Base-by-base conservation (phyloP, 2,113 vertebrate species). In the Larimichthys polyactis region DNA sequence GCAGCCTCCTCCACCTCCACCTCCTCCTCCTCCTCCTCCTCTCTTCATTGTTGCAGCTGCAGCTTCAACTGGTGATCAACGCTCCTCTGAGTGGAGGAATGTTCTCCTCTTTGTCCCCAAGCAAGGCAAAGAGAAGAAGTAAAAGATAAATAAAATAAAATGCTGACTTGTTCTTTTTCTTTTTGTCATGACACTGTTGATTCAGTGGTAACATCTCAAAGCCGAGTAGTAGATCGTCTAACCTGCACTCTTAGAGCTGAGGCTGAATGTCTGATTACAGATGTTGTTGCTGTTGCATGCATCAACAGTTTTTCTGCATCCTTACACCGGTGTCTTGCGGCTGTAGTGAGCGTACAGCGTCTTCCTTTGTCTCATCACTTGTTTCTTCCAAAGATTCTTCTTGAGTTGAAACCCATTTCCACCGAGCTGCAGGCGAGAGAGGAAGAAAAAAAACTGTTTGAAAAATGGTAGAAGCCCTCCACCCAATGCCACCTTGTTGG, bases 51-150 rank as follows among this genome's bases (percentile, higher is more conserved):
- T 64, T 75, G 72, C 63, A 40, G 52, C 55, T 81, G 65, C 54
- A 75, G 54, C 74, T 78, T 86, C 49, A 67, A 12, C 59, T 54
- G 71, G 40, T 63, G 27, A 59, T 24, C 27, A 12, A 19, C 27
- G 48, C 16, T 77, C 16, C 16, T 40, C 62, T 12, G 40, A 73
- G 27, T 82, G 79, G n/a, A 92, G 81, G 80, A 88, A 87, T 81
- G 84, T 73, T 73, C 83, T 83, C 74, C 55, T 90, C 92, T 93
- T 94, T 94, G 93, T 93, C 71, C 66, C 16, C 46, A 14, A 72
- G 1, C 4, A 12, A 5, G 3, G 12, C 16, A 29, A 20, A 43
- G 15, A 20, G 27, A 70, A 14, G 11, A 16, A 22, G n/a, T 8
- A 17, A n/a, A 71, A 36, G 32, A 36, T 36, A 10, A 10, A 4